Percentiles rank a stretch among this genome's conserved stretches.
phyloP scores from a whole-genome alignment of 2,888 invertebrate genomes.

The Tipula lateralis region DNA sequence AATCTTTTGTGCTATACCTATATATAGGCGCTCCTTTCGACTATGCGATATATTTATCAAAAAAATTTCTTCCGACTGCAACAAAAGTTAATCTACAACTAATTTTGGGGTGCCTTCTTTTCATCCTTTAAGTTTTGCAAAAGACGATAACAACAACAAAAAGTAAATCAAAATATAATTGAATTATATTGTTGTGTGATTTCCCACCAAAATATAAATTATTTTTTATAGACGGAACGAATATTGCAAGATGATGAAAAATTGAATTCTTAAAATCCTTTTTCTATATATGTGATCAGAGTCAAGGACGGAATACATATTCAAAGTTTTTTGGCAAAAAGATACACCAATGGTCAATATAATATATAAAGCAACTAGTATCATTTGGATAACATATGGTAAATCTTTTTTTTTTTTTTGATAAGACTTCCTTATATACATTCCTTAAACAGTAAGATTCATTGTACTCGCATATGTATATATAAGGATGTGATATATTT shows the following conservation, averaged over 20 bases:
- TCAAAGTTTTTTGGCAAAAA: neutral
- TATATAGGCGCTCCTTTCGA: neutral
- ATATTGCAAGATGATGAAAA: neutral
- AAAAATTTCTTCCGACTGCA: neutral
- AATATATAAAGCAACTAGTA: neutral
- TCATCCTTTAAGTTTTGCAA: neutral
- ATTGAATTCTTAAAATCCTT: neutral
- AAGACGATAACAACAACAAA: neutral
- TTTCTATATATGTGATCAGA: neutral
- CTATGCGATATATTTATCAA: neutral
- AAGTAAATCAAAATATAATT: conserved; percentile 19
- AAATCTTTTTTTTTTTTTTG: neutral
- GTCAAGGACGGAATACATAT: neutral
- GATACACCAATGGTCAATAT: too few species aligned
- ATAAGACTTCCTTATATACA: neutral
- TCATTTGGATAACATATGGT: neutral
- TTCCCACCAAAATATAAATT: neutral
- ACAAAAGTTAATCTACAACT: conserved; percentile 1
- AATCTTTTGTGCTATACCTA: neutral
- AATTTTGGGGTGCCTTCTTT: neutral
- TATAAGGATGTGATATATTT: neutral
- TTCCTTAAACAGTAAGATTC: neutral
- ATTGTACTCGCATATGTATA: neutral
- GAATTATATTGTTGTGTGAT: neutral
- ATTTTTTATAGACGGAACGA: neutral